These are phyloP conservation scores for Loxodonta africana DNA, from an alignment of 2,113 vertebrate genomes.

Conservation along the genomic window DNA sequence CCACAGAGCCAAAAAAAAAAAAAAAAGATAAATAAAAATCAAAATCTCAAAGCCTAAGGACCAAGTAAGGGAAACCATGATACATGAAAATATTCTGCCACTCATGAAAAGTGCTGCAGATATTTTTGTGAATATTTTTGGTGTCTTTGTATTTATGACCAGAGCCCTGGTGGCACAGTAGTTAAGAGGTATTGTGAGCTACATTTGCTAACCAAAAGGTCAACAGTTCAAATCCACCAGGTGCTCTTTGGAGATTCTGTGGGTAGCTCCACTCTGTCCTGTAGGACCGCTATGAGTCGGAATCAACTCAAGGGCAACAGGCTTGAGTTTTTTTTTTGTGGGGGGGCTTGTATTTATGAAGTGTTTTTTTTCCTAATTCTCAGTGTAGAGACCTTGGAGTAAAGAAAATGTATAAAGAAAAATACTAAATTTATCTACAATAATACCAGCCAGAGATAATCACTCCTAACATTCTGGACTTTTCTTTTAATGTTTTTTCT, in stretches of 20 bases:
- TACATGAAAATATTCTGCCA: neutral
- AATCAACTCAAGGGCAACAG: too few species aligned
- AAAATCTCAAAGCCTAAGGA: neutral
- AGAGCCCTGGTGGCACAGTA: too few species aligned
- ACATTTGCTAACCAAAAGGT: too few species aligned
- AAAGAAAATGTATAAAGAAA: neutral
- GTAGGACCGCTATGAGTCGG: too few species aligned
- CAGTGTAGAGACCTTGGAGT: conserved; percentile 2
- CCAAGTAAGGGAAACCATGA: neutral
- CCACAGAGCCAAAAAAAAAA: neutral
- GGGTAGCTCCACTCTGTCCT: too few species aligned
- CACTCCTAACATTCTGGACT: neutral
- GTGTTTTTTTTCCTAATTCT: neutral
- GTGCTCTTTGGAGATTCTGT: too few species aligned
- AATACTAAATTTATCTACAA: neutral
- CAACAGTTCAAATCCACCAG: too few species aligned
- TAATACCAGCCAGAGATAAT: neutral
- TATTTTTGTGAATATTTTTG: neutral
- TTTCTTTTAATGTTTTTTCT: conserved; percentile 7
- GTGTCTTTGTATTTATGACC: neutral
- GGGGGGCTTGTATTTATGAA: neutral
- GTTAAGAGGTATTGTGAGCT: too few species aligned
- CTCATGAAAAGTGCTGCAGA: neutral
- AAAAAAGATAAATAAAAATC: neutral
- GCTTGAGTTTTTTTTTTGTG: too few species aligned